A percentile compares a stretch with the other conserved stretches of the same genome.
phyloP scores from a whole-genome alignment of 2,113 vertebrate genomes.

The Sander vitreus region DNA sequence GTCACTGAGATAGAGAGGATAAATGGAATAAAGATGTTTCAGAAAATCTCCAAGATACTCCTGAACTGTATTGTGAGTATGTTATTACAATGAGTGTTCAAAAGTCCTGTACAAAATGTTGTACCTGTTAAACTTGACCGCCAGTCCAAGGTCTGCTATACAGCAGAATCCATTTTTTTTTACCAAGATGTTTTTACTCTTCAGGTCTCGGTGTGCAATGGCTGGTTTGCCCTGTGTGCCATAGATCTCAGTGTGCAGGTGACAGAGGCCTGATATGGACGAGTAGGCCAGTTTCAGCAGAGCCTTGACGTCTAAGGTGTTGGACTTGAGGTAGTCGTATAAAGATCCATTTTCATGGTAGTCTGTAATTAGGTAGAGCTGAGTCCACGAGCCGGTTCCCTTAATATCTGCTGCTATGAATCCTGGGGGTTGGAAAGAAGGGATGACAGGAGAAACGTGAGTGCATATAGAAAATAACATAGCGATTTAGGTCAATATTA shows the following conservation, averaged over 20 bases:
- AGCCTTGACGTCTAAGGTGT: constrained; percentile 91
- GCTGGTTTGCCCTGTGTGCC: constrained; percentile 98
- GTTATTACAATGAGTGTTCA: background rate
- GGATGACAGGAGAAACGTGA: background rate
- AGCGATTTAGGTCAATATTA: background rate
- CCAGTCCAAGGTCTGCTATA: constrained; percentile 95
- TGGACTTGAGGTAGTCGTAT: constrained; percentile 96
- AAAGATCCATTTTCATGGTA: constrained; percentile 97
- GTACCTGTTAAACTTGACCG: constrained; percentile 98
- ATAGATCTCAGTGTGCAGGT: constrained; percentile 97
- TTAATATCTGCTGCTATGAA: constrained; percentile 99
- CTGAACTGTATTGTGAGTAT: background rate
- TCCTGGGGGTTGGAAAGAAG: constrained; percentile 78
- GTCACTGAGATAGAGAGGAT: constrained; percentile 82
- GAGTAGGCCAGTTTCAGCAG: constrained; percentile 94
- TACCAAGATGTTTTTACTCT: constrained; percentile 98
- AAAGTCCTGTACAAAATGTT: background rate
- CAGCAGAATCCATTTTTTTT: constrained; percentile 97
- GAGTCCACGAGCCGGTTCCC: constrained; percentile 98
- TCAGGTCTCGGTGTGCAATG: constrained; percentile 96
- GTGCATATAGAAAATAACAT: background rate
- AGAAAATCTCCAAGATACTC: background rate
- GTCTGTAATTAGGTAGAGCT: constrained; percentile 97
- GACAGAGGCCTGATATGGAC: constrained; percentile 94
- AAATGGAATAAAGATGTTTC: background rate